Evolutionary conservation across 2,888 invertebrate species (phyloP).

Genomic region (Eucera pruinosa): DNA sequence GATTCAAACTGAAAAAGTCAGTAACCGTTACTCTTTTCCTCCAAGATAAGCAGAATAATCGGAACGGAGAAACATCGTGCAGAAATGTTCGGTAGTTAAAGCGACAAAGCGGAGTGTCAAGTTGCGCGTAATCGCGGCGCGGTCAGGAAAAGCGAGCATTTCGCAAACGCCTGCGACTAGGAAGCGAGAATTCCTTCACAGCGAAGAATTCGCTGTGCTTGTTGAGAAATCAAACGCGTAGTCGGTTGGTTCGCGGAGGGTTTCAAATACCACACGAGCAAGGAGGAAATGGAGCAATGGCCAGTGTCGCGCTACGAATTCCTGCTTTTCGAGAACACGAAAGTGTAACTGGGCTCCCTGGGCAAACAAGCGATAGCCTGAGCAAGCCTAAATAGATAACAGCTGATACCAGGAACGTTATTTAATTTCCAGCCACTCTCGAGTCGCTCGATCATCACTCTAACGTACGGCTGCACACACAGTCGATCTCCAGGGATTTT

Average conservation of each 20-base stretch:
- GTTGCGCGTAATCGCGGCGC: slow-evolving; percentile 25
- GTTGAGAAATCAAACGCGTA: background rate
- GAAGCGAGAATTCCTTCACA: background rate
- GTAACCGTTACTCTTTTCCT: background rate
- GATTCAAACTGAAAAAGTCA: too few species aligned
- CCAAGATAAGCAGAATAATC: too few species aligned
- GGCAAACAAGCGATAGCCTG: slow-evolving; percentile 76
- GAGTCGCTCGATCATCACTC: slow-evolving; percentile 20
- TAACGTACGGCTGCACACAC: background rate
- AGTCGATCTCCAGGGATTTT: background rate
- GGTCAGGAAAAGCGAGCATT: slow-evolving; percentile 10
- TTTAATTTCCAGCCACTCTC: slow-evolving; percentile 70
- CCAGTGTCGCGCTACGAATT: slow-evolving; percentile 33
- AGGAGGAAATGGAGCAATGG: background rate
- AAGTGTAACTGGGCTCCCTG: slow-evolving; percentile 60
- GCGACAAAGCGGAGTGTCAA: slow-evolving; percentile 46
- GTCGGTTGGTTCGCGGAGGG: background rate
- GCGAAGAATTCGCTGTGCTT: slow-evolving; percentile 8
- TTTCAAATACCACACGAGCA: slow-evolving; percentile 30
- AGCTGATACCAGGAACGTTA: slow-evolving; percentile 73
- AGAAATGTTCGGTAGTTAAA: background rate
- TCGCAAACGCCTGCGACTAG: slow-evolving; percentile 21
- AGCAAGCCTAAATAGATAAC: slow-evolving; percentile 79
- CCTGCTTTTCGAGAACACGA: slow-evolving; percentile 57
- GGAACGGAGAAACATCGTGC: background rate